Evolutionary conservation across 2,113 vertebrate species (phyloP), one percentile per base, ranked within the genome.

Genomic region (Camelus dromedarius): DNA sequence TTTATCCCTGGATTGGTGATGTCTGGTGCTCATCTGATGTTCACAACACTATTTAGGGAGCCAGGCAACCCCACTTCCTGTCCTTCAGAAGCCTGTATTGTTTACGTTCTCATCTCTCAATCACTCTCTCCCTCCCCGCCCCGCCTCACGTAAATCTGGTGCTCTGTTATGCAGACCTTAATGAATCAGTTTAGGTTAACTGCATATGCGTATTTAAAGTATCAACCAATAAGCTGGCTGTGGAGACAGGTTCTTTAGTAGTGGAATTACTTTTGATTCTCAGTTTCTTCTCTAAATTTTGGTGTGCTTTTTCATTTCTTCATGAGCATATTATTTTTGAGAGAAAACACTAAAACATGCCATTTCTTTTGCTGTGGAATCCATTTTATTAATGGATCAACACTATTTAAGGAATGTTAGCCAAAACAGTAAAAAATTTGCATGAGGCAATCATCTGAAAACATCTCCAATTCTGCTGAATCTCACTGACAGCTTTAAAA

Each of bases 221-320:
- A 58, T 54, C 46, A 83, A 75, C 64, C 1, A 22, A 72, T 88
- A 35, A 62, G 81, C 64, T 66, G 32, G 81, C 64, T 66, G 32
- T 26, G 46, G 18, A 89, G 30, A 93, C 13, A 19, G 3, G 1
- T 30, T 91, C 3, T 70, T 91, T 46, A 46, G 38, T 14, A 93
- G 86, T n/a, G 48, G 76, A 26, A 79, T 83, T 70, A 66, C 30
- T 88, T 95, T 60, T 54, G 52, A 93, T 48, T 90, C 88, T 92
- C 60, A 85, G 30, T 46, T 90, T 89, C 72, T 67, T 86, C 38
- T 95, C 86, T 79, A 50, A 77, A 42, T 13, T 50, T 48, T 22
- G 54, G 9, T 48, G 18, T 10, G 38, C 72, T 32, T 86, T 77
- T 75, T 69, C 42, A 42, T 42, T 66, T 85, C 95, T 92, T 79